Evolutionary conservation across 1,140 invertebrate genomes (phyloP).

Genomic region (Nephila pilipes): DNA sequence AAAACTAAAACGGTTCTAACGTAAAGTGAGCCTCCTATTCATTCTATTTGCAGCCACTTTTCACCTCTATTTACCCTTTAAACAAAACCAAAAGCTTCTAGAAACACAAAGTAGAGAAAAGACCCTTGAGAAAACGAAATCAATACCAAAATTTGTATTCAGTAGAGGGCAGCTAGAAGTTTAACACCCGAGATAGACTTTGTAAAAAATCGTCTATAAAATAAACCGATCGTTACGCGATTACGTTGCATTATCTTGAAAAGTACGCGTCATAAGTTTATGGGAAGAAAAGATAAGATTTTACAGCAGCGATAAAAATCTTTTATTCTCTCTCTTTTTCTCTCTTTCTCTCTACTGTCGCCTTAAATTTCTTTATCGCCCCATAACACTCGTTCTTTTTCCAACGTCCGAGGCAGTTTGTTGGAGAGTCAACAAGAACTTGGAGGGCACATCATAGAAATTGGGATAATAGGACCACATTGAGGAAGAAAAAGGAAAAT

Average conservation of each 20-base stretch:
- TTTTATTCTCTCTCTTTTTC: constrained; percentile 34
- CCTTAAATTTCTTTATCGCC: constrained; percentile 54
- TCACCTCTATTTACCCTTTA: constrained; percentile 44
- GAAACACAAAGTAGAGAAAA: constrained; percentile 16
- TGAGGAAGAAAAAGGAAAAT: constrained; percentile 18
- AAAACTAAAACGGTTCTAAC: constrained; percentile 22
- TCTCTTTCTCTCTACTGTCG: constrained; percentile 1
- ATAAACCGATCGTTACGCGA: constrained; percentile 51
- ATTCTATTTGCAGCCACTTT: constrained; percentile 31
- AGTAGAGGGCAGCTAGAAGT: constrained; percentile 10
- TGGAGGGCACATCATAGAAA: constrained; percentile 28
- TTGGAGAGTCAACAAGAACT: constrained; percentile 44
- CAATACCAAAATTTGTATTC: constrained; percentile 56
- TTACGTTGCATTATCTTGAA: constrained; percentile 54
- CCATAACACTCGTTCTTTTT: constrained; percentile 48
- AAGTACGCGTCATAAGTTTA: constrained; percentile 59
- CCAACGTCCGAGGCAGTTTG: not conserved
- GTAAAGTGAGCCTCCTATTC: constrained; percentile 25
- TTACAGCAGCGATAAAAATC: constrained; percentile 58
- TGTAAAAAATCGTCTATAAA: constrained; percentile 45
- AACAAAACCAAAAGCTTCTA: constrained; percentile 24
- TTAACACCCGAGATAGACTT: constrained; percentile 27
- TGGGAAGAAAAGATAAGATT: constrained; percentile 65
- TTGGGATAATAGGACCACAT: constrained; percentile 32
- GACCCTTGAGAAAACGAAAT: constrained; percentile 42